Conservation (phyloP, 1,140 invertebrate species). For the Drosophila sulfurigaster region DNA sequence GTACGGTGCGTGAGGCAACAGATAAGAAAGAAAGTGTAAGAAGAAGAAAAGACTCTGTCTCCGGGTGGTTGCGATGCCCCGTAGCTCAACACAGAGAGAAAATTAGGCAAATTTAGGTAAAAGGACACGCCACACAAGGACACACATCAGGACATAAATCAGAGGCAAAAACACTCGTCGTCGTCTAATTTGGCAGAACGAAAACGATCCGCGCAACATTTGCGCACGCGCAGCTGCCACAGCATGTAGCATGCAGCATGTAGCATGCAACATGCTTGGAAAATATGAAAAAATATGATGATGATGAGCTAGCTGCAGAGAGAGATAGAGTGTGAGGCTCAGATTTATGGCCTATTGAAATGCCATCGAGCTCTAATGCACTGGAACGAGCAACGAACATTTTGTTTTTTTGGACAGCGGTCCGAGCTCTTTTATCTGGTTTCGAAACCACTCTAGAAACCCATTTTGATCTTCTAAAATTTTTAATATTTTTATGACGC, state of each 20-base stretch:
- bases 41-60: slow-evolving; percentile 27
- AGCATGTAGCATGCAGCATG: slow-evolving; percentile 14
- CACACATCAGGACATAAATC: slow-evolving; percentile 65
- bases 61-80: slow-evolving; percentile 18
- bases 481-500: slow-evolving; percentile 83
- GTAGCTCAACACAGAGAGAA: slow-evolving; percentile 19
- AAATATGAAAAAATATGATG: slow-evolving; percentile 68
- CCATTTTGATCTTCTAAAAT: slow-evolving; percentile 49
- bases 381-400: slow-evolving; percentile 56
- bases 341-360: slow-evolving; percentile 72
- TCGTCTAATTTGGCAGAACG: slow-evolving; percentile 75
- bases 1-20: slow-evolving; percentile 45
- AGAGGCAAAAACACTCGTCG: slow-evolving; percentile 32
- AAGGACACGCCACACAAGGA: slow-evolving; percentile 56
- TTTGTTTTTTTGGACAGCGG: slow-evolving; percentile 10
- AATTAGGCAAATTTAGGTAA: slow-evolving; percentile 72
- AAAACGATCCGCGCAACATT: slow-evolving; percentile 64
- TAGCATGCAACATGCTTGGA: slow-evolving; percentile 35
- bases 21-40: slow-evolving; percentile 57
- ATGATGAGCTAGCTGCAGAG: slow-evolving; percentile 30
- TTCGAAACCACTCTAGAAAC: slow-evolving; percentile 32
- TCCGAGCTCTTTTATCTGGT: slow-evolving; percentile 54
- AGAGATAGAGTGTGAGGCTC: slow-evolving; percentile 6
- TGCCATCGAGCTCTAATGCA: slow-evolving; percentile 67
- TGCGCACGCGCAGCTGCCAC: slow-evolving; percentile 70